Percentiles rank a stretch among this genome's conserved stretches.
These are phyloP conservation scores for Semnopithecus entellus DNA, from an alignment of 2,113 vertebrate species.

Conservation along the genomic window DNA sequence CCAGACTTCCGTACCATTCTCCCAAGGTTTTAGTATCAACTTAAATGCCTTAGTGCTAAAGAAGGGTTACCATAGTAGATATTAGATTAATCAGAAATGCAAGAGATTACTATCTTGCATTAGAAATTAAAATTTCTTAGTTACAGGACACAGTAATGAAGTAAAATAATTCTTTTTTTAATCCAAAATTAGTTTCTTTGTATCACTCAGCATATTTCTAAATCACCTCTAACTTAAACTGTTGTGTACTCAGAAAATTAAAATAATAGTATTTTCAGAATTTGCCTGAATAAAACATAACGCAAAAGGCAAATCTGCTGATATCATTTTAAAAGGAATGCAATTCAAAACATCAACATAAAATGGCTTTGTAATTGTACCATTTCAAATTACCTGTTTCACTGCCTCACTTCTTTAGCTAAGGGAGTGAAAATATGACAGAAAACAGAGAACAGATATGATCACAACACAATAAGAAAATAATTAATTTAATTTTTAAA, in stretches of 20 bases:
- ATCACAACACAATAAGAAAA: background rate
- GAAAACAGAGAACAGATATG: background rate
- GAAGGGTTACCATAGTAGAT: background rate
- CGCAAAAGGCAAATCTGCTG: background rate
- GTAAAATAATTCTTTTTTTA: constrained; percentile 13
- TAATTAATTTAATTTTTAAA: constrained; percentile 47
- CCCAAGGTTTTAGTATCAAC: background rate
- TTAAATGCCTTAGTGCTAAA: constrained; percentile 25
- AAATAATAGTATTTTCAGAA: constrained; percentile 41
- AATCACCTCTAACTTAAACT: constrained; percentile 44
- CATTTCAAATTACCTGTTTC: background rate
- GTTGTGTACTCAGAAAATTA: background rate
- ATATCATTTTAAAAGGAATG: background rate
- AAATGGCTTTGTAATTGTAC: background rate
- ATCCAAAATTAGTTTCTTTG: constrained; percentile 38
- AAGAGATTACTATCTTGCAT: constrained; percentile 5
- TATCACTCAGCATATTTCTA: constrained; percentile 13
- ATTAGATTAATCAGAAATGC: background rate
- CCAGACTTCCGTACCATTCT: background rate
- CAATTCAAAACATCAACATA: constrained; percentile 7
- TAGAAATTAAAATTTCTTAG: constrained; percentile 41
- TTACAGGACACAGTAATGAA: constrained; percentile 8
- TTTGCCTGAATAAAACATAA: constrained; percentile 17
- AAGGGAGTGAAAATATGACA: constrained; percentile 8
- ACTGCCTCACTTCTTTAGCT: background rate